A percentile compares a stretch with the other conserved stretches of the same genome.
phyloP scores from a whole-genome alignment of 2,888 invertebrate species.

The Polia nebulosa region DNA sequence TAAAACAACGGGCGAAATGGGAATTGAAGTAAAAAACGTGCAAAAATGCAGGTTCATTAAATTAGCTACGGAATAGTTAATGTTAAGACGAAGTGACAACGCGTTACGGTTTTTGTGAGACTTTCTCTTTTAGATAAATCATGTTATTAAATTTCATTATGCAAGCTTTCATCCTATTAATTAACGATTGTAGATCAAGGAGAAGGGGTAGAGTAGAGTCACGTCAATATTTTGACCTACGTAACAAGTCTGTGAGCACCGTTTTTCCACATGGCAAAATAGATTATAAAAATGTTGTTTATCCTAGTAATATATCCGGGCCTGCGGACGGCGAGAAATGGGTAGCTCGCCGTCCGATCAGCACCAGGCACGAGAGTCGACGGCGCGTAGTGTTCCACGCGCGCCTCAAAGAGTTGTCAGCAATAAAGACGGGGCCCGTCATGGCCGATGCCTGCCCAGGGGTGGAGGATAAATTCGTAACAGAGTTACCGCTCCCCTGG shows the following conservation, averaged over 20 bases:
- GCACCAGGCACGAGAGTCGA: too few relatives aligned
- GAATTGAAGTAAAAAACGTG: constrained; percentile 57
- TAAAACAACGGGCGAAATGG: constrained; percentile 57
- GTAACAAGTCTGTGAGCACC: background rate
- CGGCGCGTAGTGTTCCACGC: too few relatives aligned
- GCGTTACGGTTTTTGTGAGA: constrained; percentile 26
- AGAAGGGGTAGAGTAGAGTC: background rate
- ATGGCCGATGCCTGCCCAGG: too few relatives aligned
- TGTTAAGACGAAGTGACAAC: constrained; percentile 50
- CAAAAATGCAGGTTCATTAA: constrained; percentile 66
- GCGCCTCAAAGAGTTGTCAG: too few relatives aligned
- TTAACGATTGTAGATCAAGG: constrained; percentile 8
- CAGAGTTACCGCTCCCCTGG: too few relatives aligned
- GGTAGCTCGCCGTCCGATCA: too few relatives aligned
- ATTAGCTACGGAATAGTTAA: constrained; percentile 63
- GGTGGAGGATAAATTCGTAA: too few relatives aligned
- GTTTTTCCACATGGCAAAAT: background rate
- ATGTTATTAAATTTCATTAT: constrained; percentile 5
- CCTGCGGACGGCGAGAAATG: too few relatives aligned
- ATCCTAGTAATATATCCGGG: too few relatives aligned
- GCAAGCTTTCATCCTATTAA: constrained; percentile 15
- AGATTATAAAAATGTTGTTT: too few relatives aligned
- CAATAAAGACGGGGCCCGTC: too few relatives aligned
- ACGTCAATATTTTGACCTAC: background rate
- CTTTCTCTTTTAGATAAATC: constrained; percentile 3